phyloP scores from a whole-genome alignment of 2,888 invertebrate genomes.

The Timema podura region DNA sequence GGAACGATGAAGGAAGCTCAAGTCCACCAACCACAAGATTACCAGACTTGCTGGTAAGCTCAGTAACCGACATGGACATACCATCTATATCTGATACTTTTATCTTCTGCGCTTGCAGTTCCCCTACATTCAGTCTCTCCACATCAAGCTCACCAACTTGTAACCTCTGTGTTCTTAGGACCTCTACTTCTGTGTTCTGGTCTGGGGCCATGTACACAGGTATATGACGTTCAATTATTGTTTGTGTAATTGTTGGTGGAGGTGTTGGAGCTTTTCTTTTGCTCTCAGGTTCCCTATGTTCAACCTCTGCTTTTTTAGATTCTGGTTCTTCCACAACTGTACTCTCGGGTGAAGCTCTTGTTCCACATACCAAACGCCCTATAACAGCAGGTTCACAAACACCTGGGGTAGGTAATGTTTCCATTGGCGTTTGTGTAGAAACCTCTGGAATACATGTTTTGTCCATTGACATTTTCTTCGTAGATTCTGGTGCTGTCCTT shows the following conservation, averaged over 20 bases:
- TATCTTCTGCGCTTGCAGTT: conserved; percentile 73
- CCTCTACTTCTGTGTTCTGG: conserved; percentile 40
- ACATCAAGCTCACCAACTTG: conserved; percentile 74
- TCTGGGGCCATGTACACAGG: conserved; percentile 33
- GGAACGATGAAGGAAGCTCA: conserved; percentile 63
- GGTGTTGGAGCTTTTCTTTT: conserved; percentile 16
- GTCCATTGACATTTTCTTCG: not conserved
- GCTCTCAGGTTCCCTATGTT: not conserved
- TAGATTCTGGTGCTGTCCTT: not conserved
- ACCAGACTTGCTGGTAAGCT: conserved; percentile 66
- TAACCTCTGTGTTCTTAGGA: conserved; percentile 56
- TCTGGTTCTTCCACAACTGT: not conserved
- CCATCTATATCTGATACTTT: conserved; percentile 78
- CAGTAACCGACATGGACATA: conserved; percentile 64
- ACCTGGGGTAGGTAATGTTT: not conserved
- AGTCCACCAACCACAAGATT: conserved; percentile 63
- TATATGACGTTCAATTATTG: conserved; percentile 38
- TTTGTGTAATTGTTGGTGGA: conserved; percentile 31
- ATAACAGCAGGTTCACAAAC: not conserved
- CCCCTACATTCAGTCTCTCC: conserved; percentile 71
- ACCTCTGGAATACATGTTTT: not conserved
- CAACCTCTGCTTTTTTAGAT: not conserved
- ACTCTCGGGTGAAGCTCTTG: not conserved
- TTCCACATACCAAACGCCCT: conserved; percentile 8
- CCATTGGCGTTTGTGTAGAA: not conserved